Evolutionary conservation across 2,113 vertebrate genomes (phyloP).

Genomic region (Saccopteryx leptura): DNA sequence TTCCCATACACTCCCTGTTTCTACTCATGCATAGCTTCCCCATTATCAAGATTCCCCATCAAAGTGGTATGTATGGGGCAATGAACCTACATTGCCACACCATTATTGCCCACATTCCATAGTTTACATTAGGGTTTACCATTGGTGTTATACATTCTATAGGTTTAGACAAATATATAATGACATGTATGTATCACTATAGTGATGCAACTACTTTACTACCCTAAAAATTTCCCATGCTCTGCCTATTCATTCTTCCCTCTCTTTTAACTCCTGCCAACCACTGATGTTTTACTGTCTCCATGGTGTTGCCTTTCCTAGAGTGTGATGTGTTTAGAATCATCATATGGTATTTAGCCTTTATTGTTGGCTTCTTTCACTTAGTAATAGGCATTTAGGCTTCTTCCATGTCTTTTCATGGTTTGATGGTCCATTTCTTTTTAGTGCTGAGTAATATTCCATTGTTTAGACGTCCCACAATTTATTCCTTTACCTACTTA

Average conservation of each 20-base stretch:
- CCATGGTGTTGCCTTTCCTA: background rate
- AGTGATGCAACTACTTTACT: background rate
- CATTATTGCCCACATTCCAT: background rate
- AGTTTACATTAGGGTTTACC: background rate
- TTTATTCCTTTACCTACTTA: background rate
- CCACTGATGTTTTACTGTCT: background rate
- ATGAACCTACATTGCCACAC: background rate
- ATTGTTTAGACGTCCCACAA: background rate
- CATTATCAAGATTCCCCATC: background rate
- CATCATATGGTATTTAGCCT: background rate
- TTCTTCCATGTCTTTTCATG: background rate
- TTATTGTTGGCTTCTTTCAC: background rate
- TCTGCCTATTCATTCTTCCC: background rate
- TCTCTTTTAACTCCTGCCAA: background rate
- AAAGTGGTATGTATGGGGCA: background rate
- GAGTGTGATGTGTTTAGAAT: background rate
- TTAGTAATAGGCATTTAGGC: background rate
- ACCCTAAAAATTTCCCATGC: background rate
- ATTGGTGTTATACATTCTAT: background rate
- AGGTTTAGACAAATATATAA: background rate
- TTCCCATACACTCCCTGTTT: background rate
- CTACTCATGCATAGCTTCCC: background rate
- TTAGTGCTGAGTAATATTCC: background rate
- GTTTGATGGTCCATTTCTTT: background rate
- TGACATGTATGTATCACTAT: background rate